Evolutionary conservation across 2,797 vertebrate genomes (phyloP), one percentile per base, ranked within the genome.

Genomic region (Falco cherrug): DNA sequence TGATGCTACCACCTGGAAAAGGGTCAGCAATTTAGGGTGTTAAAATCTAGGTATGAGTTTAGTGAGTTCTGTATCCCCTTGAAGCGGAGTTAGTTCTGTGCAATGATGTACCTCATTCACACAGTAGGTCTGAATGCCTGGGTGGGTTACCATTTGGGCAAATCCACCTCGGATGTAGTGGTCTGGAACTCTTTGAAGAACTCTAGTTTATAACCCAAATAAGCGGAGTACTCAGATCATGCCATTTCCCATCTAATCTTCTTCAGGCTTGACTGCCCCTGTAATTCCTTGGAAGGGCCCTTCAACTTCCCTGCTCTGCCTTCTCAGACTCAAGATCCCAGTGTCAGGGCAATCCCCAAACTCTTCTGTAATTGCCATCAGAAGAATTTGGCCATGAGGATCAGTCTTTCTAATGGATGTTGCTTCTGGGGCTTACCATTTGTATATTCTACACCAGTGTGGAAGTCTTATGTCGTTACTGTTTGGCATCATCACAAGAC

Each of bases 401-500:
- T 63, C 1, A 5, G 5, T 87, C 31, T 81, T 86, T 61, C 47
- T 79, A 51, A 59, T 45, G 33, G 37, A 51, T 76, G 4, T 59
- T 84, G 28, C 22, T 64, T 82, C 51, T 5, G 2, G 33, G 69
- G 70, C 22, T 57, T 31, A 25, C 24, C 4, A 8, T 13, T 63
- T 48, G 6, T 56, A 4, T 48, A 9, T 73, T 76, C 54, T 76
- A 45, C 8, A 43, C 14, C 16, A 61, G 11, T 18, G 12, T 50
- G 48, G 39, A 85, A 63, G 25, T 41, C 26, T 35, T 50, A 8
- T 0, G 1, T 59, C 35, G 6, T 41, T 89, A 13, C 10, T 25
- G 8, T 41, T 77, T 57, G 57, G 12, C 4, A 2, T 53, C 0
- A 0, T 59, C 37, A 45, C 9, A 35, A 71, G 25, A 53, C 4